Evolutionary conservation across 2,113 vertebrate species (phyloP).

Genomic region (Protomyctophum bolini): DNA sequence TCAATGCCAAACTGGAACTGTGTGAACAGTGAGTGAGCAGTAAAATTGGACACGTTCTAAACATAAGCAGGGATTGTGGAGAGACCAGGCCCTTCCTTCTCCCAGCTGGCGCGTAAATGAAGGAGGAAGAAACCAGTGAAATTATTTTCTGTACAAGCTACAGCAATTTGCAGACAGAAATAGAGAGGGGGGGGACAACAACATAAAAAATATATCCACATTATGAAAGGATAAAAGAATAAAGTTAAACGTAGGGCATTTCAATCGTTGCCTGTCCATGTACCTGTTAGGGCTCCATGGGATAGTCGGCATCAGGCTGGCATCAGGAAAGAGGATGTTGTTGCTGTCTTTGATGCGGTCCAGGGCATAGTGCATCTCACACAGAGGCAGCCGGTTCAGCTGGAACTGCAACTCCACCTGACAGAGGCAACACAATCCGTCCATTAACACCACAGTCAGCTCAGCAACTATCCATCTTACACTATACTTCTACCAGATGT

Average conservation of each 20-base stretch:
- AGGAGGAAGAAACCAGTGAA: too few relatives aligned
- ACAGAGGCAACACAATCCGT: conserved; percentile 13
- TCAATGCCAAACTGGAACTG: too few relatives aligned
- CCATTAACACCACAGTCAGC: neutral
- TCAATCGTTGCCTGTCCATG: neutral
- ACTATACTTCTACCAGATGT: neutral
- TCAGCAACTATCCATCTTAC: neutral
- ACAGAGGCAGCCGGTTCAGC: conserved; percentile 94
- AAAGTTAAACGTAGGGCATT: too few relatives aligned
- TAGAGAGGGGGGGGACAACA: neutral
- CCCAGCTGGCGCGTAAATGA: too few relatives aligned
- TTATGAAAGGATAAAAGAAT: neutral
- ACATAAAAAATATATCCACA: neutral
- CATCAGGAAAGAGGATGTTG: conserved; percentile 92
- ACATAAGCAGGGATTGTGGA: too few relatives aligned
- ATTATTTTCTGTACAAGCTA: too few relatives aligned
- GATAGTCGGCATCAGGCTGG: conserved; percentile 91
- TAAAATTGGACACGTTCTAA: too few relatives aligned
- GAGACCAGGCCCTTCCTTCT: too few relatives aligned
- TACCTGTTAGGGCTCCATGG: conserved; percentile 99
- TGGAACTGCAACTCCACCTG: conserved; percentile 99
- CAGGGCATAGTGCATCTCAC: conserved; percentile 99
- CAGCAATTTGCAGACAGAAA: too few relatives aligned
- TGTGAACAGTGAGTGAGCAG: too few relatives aligned
- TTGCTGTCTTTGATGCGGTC: conserved; percentile 97